Base-by-base conservation (phyloP, 1,140 invertebrate species). In the Manduca sexta region DNA sequence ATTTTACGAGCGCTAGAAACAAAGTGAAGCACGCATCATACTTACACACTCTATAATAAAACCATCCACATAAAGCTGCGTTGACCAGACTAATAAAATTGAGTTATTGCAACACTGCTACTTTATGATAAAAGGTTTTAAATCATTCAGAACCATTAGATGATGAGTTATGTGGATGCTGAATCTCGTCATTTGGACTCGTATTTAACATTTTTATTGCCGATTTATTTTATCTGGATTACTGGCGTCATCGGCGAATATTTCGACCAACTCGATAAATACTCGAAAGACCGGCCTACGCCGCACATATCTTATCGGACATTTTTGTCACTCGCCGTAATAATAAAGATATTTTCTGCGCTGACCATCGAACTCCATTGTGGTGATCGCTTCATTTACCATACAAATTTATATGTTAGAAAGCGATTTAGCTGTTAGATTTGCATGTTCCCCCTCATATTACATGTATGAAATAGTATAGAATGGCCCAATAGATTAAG, bases 101-200 rank as follows among this genome's bases (percentile, higher is more conserved):
- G 77, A 83, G 68, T 79, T 77, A 80, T 77, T 65, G 68, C 69
- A 74, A 77, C 74, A 69, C 71, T 81, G 77, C 70, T 74, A 77
- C 79, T 79, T 81, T 79, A 71, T 74, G 80, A 84, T 84, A 84
- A 81, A 84, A 81, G 74, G 77, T 78, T 83, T 83, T 84, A 84
- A 84, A 79, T 82, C 78, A 82, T 78, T 74, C 76, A 71, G 68
- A 62, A 74, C 78, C 78, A 82, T 82, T 84, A 82, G 78, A 80
- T 80, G 76, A 84, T 79, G 80, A 84, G 74, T 82, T 84, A 84
- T 79, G 68, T 51, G 69, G 41, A 73, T 67, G 70, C 64, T 75
- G 67, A 77, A 68, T 78, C 73, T 79, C 76, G 72, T 77, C 74
- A 84, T 74, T 71, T 65, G 49, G 64, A 45, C 67, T 43, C 52